These are phyloP conservation scores for Nematostella vectensis DNA, from an alignment of 92 coral and sea anemone species.

Conservation along the genomic window DNA sequence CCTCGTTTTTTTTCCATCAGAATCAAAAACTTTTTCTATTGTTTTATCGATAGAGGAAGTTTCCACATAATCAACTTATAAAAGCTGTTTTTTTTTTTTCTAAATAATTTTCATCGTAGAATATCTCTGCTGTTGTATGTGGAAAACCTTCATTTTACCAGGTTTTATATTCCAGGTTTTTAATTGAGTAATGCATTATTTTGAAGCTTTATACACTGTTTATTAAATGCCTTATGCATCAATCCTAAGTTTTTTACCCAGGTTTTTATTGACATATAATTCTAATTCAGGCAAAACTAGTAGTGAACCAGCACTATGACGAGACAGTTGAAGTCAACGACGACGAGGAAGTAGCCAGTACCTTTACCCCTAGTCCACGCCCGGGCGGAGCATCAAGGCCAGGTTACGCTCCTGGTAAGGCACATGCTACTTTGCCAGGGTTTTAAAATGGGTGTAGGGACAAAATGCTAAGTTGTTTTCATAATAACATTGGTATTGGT, in stretches of 20 bases:
- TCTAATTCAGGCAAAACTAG: constrained; percentile 71
- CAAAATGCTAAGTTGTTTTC: not conserved
- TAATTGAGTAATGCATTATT: not conserved
- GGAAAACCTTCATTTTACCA: too few relatives aligned
- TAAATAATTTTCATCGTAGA: too few relatives aligned
- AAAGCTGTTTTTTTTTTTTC: too few relatives aligned
- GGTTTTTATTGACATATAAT: not conserved
- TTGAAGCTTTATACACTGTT: not conserved
- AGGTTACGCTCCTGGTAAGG: constrained; percentile 56
- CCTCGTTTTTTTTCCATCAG: too few relatives aligned
- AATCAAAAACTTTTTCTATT: too few relatives aligned
- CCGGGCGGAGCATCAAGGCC: constrained; percentile 55
- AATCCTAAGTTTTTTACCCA: not conserved
- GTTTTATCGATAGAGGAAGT: too few relatives aligned
- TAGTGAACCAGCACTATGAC: constrained; percentile 96
- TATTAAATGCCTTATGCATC: too few relatives aligned
- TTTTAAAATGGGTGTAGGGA: not conserved
- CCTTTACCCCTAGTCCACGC: constrained; percentile 95
- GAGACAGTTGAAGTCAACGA: constrained; percentile 94
- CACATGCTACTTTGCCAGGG: not conserved
- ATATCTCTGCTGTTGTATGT: too few relatives aligned
- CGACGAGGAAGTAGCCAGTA: constrained; percentile 98
- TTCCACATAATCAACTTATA: not conserved
- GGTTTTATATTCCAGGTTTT: too few relatives aligned
- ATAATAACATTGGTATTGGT: too few relatives aligned